Percentiles rank a stretch among this genome's conserved stretches.
Evolutionary conservation across 2,113 vertebrate species (phyloP).

Genomic region (Paraplagusia blochii): DNA sequence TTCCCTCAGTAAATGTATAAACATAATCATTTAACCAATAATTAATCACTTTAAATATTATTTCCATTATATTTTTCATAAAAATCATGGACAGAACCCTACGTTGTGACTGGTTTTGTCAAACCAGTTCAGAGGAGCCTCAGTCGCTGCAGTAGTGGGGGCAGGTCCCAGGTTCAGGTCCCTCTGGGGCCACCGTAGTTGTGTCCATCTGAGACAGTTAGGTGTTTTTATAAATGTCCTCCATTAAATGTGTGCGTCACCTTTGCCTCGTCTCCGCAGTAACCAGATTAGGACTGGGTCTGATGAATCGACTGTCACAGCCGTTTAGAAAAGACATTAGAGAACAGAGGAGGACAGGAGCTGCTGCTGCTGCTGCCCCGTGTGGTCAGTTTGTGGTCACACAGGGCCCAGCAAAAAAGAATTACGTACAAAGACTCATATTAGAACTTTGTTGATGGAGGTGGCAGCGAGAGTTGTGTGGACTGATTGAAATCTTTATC

Average conservation of each 20-base stretch:
- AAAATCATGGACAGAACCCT: too few species aligned
- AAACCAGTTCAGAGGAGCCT: too few species aligned
- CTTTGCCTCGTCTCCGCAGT: slow-evolving; percentile 42
- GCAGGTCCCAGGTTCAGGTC: slow-evolving; percentile 10
- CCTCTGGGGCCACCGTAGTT: slow-evolving; percentile 36
- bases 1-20: too few species aligned
- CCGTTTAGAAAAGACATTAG: slow-evolving; percentile 52
- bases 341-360: neutral
- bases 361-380: neutral
- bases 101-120: too few species aligned
- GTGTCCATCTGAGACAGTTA: slow-evolving; percentile 25
- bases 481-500: neutral
- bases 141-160: neutral
- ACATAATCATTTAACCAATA: too few species aligned
- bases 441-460: too few species aligned
- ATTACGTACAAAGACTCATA: too few species aligned
- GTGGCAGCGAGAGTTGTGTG: neutral
- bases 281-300: slow-evolving; percentile 38
- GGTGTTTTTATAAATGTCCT: slow-evolving; percentile 54
- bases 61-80: too few species aligned
- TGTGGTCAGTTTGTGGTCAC: too few species aligned
- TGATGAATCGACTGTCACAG: slow-evolving; percentile 64
- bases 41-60: neutral
- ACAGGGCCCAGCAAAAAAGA: too few species aligned
- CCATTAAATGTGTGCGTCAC: slow-evolving; percentile 29